phyloP scores from a whole-genome alignment of 2,888 invertebrate genomes.

The Pristionchus mayeri region DNA sequence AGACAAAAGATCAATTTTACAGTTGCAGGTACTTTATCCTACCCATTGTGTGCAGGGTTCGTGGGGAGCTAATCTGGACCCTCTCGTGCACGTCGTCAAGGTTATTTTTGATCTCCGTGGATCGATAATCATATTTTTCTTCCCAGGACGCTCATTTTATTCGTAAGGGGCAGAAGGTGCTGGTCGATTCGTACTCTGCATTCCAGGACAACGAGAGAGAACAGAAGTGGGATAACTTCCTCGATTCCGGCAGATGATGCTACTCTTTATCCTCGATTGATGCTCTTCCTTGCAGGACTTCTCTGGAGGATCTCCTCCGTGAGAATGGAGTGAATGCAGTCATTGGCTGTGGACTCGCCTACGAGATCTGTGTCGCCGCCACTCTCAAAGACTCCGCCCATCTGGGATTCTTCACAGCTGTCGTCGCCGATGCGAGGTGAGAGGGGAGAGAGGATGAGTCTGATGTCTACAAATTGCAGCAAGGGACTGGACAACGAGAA shows the following conservation, averaged over 20 bases:
- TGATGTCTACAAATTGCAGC: slow-evolving; percentile 57
- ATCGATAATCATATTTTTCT: neutral
- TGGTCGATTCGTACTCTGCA: slow-evolving; percentile 96
- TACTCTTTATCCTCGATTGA: neutral
- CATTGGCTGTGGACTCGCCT: slow-evolving; percentile 93
- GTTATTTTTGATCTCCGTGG: neutral
- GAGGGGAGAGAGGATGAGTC: neutral
- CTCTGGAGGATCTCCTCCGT: slow-evolving; percentile 86
- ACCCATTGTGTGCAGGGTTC: slow-evolving; percentile 95
- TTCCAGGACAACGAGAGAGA: slow-evolving; percentile 97
- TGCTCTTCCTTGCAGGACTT: slow-evolving; percentile 83
- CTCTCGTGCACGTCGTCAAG: slow-evolving; percentile 39
- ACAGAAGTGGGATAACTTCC: slow-evolving; percentile 56
- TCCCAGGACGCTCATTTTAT: slow-evolving; percentile 42
- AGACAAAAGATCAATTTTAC: neutral
- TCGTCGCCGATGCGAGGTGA: slow-evolving; percentile 69
- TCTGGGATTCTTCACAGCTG: slow-evolving; percentile 67
- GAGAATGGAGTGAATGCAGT: slow-evolving; percentile 89
- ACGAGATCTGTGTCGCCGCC: slow-evolving; percentile 89
- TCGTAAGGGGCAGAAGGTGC: slow-evolving; percentile 87
- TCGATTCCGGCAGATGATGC: neutral
- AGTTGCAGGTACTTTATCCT: slow-evolving; percentile 87
- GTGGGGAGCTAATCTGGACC: slow-evolving; percentile 83
- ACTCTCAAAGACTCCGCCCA: slow-evolving; percentile 63
- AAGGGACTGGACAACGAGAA: slow-evolving; percentile 66